phyloP scores from a whole-genome alignment of 2,888 invertebrate genomes.

The Dichetophora obliterata region DNA sequence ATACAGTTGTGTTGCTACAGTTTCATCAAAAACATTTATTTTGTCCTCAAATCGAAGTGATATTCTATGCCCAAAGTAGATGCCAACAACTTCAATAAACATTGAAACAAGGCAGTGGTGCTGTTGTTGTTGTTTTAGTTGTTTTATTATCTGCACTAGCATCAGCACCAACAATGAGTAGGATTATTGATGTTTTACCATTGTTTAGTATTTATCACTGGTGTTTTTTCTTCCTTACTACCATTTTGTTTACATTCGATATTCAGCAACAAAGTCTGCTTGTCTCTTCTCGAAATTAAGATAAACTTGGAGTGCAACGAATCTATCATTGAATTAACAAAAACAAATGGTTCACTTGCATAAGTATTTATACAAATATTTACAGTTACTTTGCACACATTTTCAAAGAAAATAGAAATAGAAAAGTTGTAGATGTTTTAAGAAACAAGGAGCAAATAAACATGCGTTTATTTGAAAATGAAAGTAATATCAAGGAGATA shows the following conservation, averaged over 20 bases:
- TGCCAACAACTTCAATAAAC: slow-evolving; percentile 11
- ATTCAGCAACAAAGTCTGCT: too few species aligned
- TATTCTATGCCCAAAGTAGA: not conserved
- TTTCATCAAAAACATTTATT: not conserved
- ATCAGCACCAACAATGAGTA: not conserved
- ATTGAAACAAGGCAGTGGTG: not conserved
- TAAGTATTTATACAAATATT: not conserved
- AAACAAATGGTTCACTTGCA: not conserved
- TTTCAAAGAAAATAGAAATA: too few species aligned
- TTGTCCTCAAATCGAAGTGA: not conserved
- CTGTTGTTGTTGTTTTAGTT: not conserved
- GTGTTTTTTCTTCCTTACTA: not conserved
- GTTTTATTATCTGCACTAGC: too few species aligned
- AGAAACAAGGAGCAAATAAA: too few species aligned
- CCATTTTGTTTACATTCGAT: too few species aligned
- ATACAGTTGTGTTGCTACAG: not conserved
- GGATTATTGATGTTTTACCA: slow-evolving; percentile 16
- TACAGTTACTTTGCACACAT: not conserved
- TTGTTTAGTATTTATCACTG: not conserved
- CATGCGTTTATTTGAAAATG: too few species aligned
- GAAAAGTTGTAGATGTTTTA: too few species aligned
- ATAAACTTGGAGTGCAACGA: not conserved
- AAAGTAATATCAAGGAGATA: too few species aligned
- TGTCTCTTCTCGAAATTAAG: not conserved
- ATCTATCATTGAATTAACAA: not conserved